Base-by-base conservation (phyloP, 2,888 invertebrate species). In the Euclidia mi region DNA sequence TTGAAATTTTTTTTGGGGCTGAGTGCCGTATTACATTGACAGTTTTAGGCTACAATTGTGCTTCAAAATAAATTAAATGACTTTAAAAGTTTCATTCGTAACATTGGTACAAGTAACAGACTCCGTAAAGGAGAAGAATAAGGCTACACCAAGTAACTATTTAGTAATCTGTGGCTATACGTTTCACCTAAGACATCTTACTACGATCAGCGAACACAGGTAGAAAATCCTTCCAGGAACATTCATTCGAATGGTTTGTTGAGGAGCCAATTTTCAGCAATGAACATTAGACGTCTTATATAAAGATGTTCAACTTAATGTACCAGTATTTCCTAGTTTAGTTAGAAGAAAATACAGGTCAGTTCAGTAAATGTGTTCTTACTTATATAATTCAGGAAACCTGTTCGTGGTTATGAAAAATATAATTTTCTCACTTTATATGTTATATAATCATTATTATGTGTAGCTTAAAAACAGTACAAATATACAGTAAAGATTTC, bases 1-100 rank as follows among this genome's bases (percentile, higher is more conserved):
- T 52, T 61, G 49, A 61, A 34, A 52, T 65, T 68, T 60, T n/a
- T 57, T 43, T 47, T 3, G 52, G 28, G 56, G 44, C 46, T 31
- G 38, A 41, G 15, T 18, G 38, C 18, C 15, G 44, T 40, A 32
- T 53, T 47, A 45, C 45, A 45, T 12, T 38, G 41, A 44, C 28
- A 49, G 37, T 43, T 37, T 49, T 20, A 10, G 11, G 40, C 40
- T 20, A 40, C 40, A 38, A 38, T 38, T 38, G 37, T 38, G n/a
- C 11, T 20, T 4, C 20, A 40, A 11, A 20, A 25, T 20, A 20
- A 40, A 40, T 20, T 20, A n/a, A 18, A 7, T 17, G 20, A 20
- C 11, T 40, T 40, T 11, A 6, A 20, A 18, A 11, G 1, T n/a
- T 40, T 20, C 11, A 7, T 12, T 1, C 6, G 14, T 14, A 35